A percentile compares a stretch with the other conserved stretches of the same genome.
Evolutionary conservation across 2,888 invertebrate genomes (phyloP).

Genomic region (Idaea dimidiata): DNA sequence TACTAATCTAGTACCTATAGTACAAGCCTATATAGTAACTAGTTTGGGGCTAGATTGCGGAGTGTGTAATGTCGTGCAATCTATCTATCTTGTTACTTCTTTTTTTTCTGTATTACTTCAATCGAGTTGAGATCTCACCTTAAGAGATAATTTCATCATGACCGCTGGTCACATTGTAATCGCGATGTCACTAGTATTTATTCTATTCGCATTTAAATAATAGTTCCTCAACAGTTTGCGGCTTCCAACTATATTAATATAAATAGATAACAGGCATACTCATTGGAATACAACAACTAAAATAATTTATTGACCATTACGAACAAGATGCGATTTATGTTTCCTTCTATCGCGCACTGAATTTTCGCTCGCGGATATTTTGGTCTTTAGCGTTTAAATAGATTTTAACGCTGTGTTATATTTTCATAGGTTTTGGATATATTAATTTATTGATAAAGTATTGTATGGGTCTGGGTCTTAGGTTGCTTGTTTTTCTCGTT

Average conservation of each 20-base stretch:
- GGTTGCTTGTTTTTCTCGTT: too few relatives aligned
- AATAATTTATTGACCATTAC: constrained; percentile 23
- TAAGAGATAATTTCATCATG: too few relatives aligned
- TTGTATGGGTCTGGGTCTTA: too few relatives aligned
- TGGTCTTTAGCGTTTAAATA: not conserved
- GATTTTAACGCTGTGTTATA: not conserved
- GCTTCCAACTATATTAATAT: not conserved
- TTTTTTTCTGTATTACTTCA: not conserved
- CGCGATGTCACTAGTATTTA: too few relatives aligned
- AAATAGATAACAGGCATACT: constrained; percentile 1
- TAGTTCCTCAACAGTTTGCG: constrained; percentile 16
- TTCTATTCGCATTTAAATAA: not conserved
- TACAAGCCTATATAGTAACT: too few relatives aligned
- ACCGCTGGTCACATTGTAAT: too few relatives aligned
- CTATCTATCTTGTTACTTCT: too few relatives aligned
- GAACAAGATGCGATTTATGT: constrained; percentile 23
- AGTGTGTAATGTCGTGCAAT: too few relatives aligned
- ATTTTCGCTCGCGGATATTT: constrained; percentile 7
- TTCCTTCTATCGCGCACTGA: constrained; percentile 14
- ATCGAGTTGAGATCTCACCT: too few relatives aligned
- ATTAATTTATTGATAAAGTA: not conserved
- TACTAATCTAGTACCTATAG: too few relatives aligned
- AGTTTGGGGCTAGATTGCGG: too few relatives aligned
- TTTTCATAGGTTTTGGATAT: not conserved
- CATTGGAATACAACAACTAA: constrained; percentile 10